Conservation (phyloP, 2,113 vertebrate species). For the Alaudala cheleensis region DNA sequence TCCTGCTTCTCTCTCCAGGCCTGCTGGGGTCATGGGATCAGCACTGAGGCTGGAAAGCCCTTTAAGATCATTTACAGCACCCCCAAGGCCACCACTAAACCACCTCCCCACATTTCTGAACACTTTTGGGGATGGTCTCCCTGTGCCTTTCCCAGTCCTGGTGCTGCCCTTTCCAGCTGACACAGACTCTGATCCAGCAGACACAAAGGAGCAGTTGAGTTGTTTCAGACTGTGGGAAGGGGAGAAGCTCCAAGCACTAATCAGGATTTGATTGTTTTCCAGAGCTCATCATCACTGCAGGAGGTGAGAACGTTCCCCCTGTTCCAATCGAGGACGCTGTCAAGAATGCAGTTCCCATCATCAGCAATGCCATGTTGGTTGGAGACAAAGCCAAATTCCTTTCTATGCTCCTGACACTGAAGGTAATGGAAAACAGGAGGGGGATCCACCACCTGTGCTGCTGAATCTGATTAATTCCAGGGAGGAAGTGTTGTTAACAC, state of each 20-base stretch:
- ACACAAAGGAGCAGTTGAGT: background rate
- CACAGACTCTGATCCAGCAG: rapidly evolving
- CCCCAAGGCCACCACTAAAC: background rate
- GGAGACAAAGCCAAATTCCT: conserved; percentile 92
- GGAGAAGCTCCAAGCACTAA: background rate
- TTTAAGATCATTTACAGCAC: background rate
- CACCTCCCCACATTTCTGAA: background rate
- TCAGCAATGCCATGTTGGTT: conserved; percentile 91
- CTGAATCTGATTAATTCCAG: background rate
- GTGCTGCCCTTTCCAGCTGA: background rate
- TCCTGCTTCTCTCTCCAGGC: background rate
- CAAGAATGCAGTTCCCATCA: conserved; percentile 85
- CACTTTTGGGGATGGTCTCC: background rate
- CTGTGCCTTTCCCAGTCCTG: background rate
- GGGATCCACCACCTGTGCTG: background rate
- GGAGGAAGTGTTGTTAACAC: background rate
- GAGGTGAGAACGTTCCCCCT: conserved; percentile 89
- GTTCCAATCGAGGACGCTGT: conserved; percentile 86
- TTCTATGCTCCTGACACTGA: conserved; percentile 87
- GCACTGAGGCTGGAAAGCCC: background rate
- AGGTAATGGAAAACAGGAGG: conserved; percentile 69
- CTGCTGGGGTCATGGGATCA: background rate
- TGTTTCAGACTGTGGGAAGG: background rate
- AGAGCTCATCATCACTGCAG: conserved; percentile 93
- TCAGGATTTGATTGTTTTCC: background rate